phyloP scores from a whole-genome alignment of 2,797 vertebrate species.

The Silurus aristotelis region DNA sequence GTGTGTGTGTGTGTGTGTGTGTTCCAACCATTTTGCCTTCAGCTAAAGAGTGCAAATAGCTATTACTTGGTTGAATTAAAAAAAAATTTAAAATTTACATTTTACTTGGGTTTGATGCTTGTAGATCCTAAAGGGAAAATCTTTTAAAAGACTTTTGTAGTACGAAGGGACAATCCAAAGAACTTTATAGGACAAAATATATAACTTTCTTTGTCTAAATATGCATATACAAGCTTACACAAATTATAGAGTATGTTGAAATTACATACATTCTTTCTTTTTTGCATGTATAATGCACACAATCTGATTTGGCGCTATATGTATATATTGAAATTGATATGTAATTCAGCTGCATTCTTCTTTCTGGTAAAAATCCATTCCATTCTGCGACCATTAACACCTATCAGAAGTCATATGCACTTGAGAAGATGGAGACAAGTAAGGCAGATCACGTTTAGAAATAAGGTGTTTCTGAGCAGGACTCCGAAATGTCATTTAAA shows the following conservation, averaged over 20 bases:
- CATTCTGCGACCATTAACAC: neutral
- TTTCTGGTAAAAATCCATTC: neutral
- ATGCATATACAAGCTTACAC: neutral
- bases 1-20: neutral
- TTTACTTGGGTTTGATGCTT: neutral
- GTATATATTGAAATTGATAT: neutral
- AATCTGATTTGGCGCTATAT: neutral
- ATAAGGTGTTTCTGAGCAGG: neutral
- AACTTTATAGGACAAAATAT: neutral
- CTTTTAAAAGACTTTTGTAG: neutral
- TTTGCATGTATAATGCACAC: no score
- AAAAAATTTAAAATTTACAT: no score
- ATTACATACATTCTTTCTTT: no score
- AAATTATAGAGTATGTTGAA: neutral
- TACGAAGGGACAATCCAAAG: neutral
- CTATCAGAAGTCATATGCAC: neutral
- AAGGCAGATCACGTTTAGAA: neutral
- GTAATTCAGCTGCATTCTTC: neutral
- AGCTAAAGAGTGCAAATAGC: neutral
- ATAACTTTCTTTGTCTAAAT: neutral
- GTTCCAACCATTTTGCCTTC: conserved; percentile 34
- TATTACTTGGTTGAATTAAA: neutral
- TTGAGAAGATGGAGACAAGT: neutral
- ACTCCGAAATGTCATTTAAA: neutral
- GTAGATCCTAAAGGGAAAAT: neutral